These are phyloP conservation scores for Yponomeuta cagnagella DNA, from an alignment of 2,888 invertebrate genomes.

Conservation along the genomic window DNA sequence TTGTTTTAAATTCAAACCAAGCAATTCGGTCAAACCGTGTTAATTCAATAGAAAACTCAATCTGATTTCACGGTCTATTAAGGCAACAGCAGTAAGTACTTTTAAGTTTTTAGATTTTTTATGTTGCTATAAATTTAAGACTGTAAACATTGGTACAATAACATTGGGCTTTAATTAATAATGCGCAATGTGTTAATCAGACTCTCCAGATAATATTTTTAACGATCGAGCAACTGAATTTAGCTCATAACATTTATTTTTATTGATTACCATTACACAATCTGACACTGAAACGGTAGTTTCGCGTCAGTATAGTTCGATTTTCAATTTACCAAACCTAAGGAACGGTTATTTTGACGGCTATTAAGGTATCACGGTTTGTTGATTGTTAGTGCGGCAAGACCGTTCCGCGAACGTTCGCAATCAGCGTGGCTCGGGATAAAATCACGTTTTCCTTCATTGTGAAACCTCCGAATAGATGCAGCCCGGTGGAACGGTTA, in stretches of 20 bases:
- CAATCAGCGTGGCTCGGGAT: constrained; percentile 48
- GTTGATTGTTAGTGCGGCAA: constrained; percentile 28
- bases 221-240: not conserved
- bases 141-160: not conserved
- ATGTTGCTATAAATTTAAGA: not conserved
- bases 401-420: constrained; percentile 45
- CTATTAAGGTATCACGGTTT: constrained; percentile 16
- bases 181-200: not conserved
- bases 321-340: constrained; percentile 16
- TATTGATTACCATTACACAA: not conserved
- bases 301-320: constrained; percentile 6
- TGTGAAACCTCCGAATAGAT: constrained; percentile 58
- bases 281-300: not conserved
- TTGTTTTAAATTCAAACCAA: constrained; percentile 23
- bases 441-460: constrained; percentile 59
- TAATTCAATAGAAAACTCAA: constrained; percentile 43
- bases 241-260: not conserved
- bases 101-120: constrained; percentile 11
- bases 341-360: constrained; percentile 15
- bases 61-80: constrained; percentile 45
- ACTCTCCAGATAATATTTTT: not conserved
- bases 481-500: constrained; percentile 54
- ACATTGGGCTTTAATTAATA: not conserved
- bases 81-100: constrained; percentile 26
- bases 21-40: constrained; percentile 32